phyloP scores from a whole-genome alignment of 1,140 invertebrate genomes.

The Cyrtorhinus lividipennis region DNA sequence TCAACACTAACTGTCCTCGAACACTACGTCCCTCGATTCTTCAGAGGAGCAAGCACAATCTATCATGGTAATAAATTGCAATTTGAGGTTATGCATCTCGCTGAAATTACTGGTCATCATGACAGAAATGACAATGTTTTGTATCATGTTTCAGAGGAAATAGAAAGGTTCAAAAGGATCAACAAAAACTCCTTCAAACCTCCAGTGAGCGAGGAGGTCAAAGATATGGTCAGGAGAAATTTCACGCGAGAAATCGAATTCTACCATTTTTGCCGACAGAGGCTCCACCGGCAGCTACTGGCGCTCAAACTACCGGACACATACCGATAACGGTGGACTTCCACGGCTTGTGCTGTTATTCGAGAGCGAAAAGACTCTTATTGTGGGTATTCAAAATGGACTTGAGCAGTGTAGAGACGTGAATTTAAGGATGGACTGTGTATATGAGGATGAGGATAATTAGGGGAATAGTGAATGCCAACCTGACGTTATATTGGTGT shows the following conservation, averaged over 20 bases:
- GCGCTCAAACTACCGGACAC: slow-evolving; percentile 36
- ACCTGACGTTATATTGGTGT: too few species aligned
- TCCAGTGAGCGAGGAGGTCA: slow-evolving; percentile 67
- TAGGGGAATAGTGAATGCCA: too few species aligned
- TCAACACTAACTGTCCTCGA: slow-evolving; percentile 68
- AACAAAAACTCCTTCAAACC: slow-evolving; percentile 79
- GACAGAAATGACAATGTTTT: slow-evolving; percentile 9
- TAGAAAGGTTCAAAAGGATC: slow-evolving; percentile 58
- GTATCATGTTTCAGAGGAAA: slow-evolving; percentile 43
- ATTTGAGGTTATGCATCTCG: not conserved
- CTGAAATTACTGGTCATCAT: not conserved
- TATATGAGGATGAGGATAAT: too few species aligned
- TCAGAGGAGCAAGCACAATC: slow-evolving; percentile 55
- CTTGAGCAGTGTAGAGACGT: too few species aligned
- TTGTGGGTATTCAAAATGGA: too few species aligned
- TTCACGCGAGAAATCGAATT: slow-evolving; percentile 84
- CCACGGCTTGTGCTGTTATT: too few species aligned
- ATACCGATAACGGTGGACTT: slow-evolving; percentile 7
- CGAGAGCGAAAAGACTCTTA: too few species aligned
- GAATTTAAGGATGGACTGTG: too few species aligned
- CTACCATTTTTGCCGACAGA: slow-evolving; percentile 76
- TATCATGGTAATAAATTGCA: slow-evolving; percentile 52
- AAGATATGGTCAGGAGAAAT: slow-evolving; percentile 69
- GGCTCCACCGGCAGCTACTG: slow-evolving; percentile 62
- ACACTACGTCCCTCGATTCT: slow-evolving; percentile 70